Conservation (phyloP, 2,888 invertebrate genomes). For the Cephalotes varians region DNA sequence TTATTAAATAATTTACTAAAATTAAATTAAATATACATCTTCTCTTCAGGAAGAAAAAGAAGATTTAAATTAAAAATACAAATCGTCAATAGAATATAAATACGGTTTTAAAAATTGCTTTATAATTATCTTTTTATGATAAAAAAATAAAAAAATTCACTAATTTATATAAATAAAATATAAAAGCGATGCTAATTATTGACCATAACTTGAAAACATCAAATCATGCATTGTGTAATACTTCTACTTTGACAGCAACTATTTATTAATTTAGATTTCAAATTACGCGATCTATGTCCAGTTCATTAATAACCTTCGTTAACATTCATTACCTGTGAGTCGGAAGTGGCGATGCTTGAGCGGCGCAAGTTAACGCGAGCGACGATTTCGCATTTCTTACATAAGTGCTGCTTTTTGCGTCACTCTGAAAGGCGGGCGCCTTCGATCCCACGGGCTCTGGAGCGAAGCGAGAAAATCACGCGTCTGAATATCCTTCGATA, state of each 20-base stretch:
- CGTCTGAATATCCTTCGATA: slow-evolving; percentile 78
- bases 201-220: neutral
- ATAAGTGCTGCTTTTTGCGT: slow-evolving; percentile 86
- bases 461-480: slow-evolving; percentile 31
- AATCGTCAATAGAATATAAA: too few species aligned
- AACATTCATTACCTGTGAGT: slow-evolving; percentile 89
- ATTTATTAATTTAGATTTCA: neutral
- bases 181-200: neutral
- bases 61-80: neutral
- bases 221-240: neutral
- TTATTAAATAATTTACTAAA: slow-evolving; percentile 16
- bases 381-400: slow-evolving; percentile 85
- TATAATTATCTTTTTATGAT: neutral
- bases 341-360: slow-evolving; percentile 91
- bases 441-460: slow-evolving; percentile 88
- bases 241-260: neutral
- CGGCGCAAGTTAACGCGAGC: slow-evolving; percentile 89
- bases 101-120: neutral
- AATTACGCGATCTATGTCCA: slow-evolving; percentile 10
- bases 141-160: neutral
- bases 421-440: slow-evolving; percentile 88
- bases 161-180: slow-evolving; percentile 12
- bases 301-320: slow-evolving; percentile 12
- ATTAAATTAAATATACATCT: neutral
- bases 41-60: neutral